These are phyloP conservation scores for Automeris io DNA, from an alignment of 2,888 invertebrate genomes.

Conservation along the genomic window DNA sequence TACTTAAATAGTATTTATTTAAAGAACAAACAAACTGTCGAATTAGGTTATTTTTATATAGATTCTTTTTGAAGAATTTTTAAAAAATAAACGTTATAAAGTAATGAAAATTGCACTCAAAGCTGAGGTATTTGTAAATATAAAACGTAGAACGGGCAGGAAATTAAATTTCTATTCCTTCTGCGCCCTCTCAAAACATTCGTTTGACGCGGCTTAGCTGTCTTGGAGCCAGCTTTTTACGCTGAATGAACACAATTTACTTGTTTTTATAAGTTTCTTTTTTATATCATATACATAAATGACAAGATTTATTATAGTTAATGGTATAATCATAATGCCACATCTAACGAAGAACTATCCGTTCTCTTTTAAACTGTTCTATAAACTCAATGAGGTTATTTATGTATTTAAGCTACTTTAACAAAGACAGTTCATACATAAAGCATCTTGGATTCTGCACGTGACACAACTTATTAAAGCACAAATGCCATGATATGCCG, in stretches of 20 bases:
- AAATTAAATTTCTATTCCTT: slow-evolving; percentile 36
- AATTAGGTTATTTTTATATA: not conserved
- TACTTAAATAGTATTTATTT: not conserved
- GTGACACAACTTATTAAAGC: no score
- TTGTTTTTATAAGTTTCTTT: no score
- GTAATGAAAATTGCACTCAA: slow-evolving; percentile 25
- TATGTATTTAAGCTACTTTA: no score
- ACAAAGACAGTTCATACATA: no score
- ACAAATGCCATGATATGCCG: no score
- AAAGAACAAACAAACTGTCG: not conserved
- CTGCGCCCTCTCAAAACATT: slow-evolving; percentile 30
- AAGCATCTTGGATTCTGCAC: no score
- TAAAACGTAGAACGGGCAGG: slow-evolving; percentile 30
- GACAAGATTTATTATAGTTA: no score
- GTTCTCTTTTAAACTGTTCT: no score
- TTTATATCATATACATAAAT: no score
- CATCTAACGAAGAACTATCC: no score
- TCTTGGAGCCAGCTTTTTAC: slow-evolving; percentile 10
- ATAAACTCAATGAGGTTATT: no score
- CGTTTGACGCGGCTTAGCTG: slow-evolving; percentile 27
- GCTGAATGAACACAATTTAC: slow-evolving; percentile 18
- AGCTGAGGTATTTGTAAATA: slow-evolving; percentile 20
- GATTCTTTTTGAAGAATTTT: slow-evolving; percentile 6
- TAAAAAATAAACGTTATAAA: slow-evolving; percentile 18
- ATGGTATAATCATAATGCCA: no score